Conservation (phyloP, 2,888 invertebrate species). For the Smittia sp. region DNA sequence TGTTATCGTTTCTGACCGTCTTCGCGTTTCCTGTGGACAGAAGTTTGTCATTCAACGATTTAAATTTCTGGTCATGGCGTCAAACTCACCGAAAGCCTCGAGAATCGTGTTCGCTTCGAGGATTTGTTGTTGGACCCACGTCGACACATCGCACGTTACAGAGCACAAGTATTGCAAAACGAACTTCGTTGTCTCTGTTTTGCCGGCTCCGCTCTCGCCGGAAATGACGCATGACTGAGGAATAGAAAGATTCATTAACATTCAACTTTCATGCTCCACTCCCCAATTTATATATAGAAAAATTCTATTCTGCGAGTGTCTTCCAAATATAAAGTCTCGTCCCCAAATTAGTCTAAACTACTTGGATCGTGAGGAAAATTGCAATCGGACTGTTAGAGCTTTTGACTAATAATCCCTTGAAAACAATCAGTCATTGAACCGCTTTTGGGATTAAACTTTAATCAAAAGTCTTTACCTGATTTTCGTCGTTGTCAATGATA, state of each 20-base stretch:
- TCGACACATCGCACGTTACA: constrained; percentile 76
- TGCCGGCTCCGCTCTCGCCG: constrained; percentile 90
- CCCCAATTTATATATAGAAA: too few relatives aligned
- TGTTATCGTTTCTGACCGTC: constrained; percentile 90
- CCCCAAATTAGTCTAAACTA: neutral
- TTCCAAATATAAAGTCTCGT: too few relatives aligned
- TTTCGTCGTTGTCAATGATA: constrained; percentile 50
- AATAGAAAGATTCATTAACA: neutral
- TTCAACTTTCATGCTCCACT: too few relatives aligned
- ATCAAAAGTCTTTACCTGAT: constrained; percentile 48
- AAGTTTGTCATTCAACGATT: neutral
- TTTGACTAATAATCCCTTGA: neutral
- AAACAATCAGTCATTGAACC: neutral
- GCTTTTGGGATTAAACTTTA: neutral
- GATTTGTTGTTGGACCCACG: constrained; percentile 95
- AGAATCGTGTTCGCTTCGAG: constrained; percentile 90
- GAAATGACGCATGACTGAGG: constrained; percentile 77
- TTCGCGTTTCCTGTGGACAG: constrained; percentile 76
- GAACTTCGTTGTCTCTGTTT: constrained; percentile 90
- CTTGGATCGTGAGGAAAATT: neutral
- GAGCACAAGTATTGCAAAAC: constrained; percentile 89
- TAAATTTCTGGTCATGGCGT: neutral
- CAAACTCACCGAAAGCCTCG: constrained; percentile 79
- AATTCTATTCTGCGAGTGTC: too few relatives aligned
- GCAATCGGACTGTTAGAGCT: neutral